Conservation (phyloP, 1,140 invertebrate species). For the Drosophila aff. region DNA sequence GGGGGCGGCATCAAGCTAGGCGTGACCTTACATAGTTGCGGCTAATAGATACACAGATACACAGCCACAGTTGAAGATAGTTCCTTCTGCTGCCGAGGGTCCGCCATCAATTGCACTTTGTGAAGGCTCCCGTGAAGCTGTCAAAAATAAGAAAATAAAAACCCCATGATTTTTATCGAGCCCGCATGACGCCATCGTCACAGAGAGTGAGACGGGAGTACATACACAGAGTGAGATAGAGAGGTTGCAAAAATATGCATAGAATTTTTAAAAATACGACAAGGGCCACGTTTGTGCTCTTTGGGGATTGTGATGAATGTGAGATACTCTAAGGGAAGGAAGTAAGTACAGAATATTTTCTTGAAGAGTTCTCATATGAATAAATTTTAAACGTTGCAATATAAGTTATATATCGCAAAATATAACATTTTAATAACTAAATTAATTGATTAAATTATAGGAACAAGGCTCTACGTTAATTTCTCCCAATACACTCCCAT, state of each 20-base stretch:
- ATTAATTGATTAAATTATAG: neutral
- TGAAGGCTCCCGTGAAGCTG: slow-evolving; percentile 15
- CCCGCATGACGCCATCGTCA: slow-evolving; percentile 65
- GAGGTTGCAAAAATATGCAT: slow-evolving; percentile 67
- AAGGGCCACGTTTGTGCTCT: neutral
- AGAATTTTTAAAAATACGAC: slow-evolving; percentile 61
- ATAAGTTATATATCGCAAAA: too few relatives aligned
- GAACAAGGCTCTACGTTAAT: neutral
- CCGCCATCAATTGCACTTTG: slow-evolving; percentile 55
- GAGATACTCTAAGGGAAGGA: slow-evolving; percentile 5
- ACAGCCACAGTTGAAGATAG: neutral
- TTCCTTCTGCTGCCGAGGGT: neutral
- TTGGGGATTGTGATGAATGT: neutral
- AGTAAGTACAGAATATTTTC: neutral
- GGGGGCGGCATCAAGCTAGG: slow-evolving; percentile 39
- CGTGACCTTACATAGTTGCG: slow-evolving; percentile 61
- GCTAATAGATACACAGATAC: slow-evolving; percentile 46
- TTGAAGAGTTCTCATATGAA: neutral
- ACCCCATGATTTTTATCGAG: slow-evolving; percentile 55
- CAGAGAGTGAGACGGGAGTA: neutral
- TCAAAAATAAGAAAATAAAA: slow-evolving; percentile 35
- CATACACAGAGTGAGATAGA: slow-evolving; percentile 1
- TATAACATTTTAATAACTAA: neutral
- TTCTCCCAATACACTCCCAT: neutral
- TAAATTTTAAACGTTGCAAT: too few relatives aligned